Evolutionary conservation across 2,888 invertebrate genomes (phyloP), one percentile per base, ranked within the genome.

Genomic region (Caenorhabditis sp.): DNA sequence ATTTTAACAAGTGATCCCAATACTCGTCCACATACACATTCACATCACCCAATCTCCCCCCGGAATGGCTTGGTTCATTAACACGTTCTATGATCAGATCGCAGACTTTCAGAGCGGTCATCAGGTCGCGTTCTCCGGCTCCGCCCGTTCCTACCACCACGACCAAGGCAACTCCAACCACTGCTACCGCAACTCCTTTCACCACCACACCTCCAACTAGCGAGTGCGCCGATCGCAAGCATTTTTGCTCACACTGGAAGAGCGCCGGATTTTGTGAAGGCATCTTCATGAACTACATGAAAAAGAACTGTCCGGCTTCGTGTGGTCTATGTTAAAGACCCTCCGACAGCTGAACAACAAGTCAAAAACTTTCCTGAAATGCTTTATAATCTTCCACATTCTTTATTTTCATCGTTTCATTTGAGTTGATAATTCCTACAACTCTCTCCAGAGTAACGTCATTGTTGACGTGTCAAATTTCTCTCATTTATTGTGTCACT

Each of bases 241-340:
- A 90, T 75, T 90, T 90, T 80, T 91, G 91, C 75, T 70, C 77
- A 1, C 89, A 90, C 61, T 91, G 91, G 91, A 91, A 90, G 64
- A 85, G 85, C 56, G 89, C 91, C 35, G 91, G 91, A 54, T 91
- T 91, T 80, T 91, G 91, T 82, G 89, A 90, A 58, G 91, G 91
- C 44, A 89, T 90, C 77, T 91, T 91, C 82, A 80, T 83, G 72
- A 86, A 85, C 59, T 91, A 91, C 81, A 91, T 91, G 91, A 87
- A 86, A 77, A 90, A 90, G 76, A 91, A 91, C 80, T 91, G 91
- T 68, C 88, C 89, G 2, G 77, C 84, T 41, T 80, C 89, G 10
- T 91, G 91, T 75, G 90, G 90, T 2, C 81, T 85, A 44, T 91
- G 91, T 84, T 90, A 83, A 59, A 19, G 47, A 19, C n/a, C 12